A percentile compares a stretch with the other conserved stretches of the same genome.
Conservation (phyloP, 2,113 vertebrate genomes). For the Octodon degus region DNA sequence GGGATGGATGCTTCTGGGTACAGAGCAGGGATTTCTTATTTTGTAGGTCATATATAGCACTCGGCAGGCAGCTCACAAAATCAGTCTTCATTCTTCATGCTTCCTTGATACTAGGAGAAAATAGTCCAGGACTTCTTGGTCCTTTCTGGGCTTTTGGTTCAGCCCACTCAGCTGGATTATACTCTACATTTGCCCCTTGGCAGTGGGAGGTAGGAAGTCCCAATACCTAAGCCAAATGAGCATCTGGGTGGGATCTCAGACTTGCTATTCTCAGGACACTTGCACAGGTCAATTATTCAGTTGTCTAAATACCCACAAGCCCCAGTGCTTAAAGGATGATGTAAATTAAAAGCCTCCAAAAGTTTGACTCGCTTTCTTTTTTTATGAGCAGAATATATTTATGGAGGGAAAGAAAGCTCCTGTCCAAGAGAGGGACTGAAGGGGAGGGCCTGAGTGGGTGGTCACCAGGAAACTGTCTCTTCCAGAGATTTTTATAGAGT, state of each 20-base stretch:
- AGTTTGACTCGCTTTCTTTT: neutral
- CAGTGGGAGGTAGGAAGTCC: neutral
- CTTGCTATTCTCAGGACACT: neutral
- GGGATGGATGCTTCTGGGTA: neutral
- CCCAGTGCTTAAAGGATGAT: neutral
- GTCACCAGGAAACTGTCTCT: no score
- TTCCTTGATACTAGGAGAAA: neutral
- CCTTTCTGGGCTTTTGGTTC: neutral
- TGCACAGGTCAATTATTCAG: neutral
- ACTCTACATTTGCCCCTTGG: neutral
- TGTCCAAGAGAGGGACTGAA: no score
- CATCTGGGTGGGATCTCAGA: constrained; percentile 29
- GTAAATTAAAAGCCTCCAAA: neutral
- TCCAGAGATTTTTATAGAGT: no score
- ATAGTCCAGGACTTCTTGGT: neutral
- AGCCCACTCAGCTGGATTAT: neutral
- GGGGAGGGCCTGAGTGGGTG: no score
- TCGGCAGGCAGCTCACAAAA: neutral
- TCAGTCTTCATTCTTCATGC: neutral
- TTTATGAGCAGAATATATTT: no score
- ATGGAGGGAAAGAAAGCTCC: no score
- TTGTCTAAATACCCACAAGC: neutral
- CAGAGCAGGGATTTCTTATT: constrained; percentile 6
- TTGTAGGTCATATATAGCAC: neutral
- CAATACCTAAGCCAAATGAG: neutral